Conservation (phyloP, 2,113 vertebrate species). For the Echinops telfairi region DNA sequence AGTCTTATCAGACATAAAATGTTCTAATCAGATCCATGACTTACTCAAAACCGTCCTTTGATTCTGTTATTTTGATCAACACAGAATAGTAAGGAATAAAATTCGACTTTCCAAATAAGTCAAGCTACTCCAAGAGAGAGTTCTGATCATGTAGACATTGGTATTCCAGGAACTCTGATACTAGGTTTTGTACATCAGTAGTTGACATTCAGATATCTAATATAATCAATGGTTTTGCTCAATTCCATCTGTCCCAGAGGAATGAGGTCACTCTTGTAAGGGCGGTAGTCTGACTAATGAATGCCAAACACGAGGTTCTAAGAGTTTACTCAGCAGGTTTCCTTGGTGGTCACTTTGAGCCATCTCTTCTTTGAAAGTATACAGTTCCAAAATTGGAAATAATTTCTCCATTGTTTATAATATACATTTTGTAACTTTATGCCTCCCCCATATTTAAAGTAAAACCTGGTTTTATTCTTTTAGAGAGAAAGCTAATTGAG, state of each 20-base stretch:
- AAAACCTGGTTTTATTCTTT: slow-evolving; percentile 34
- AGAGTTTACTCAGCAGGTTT: not conserved
- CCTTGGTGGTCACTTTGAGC: not conserved
- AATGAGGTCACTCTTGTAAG: not conserved
- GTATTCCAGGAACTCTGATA: slow-evolving; percentile 29
- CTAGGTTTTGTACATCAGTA: not conserved
- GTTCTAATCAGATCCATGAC: not conserved
- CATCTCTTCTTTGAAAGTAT: not conserved
- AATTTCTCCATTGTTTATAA: slow-evolving; percentile 21
- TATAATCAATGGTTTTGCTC: not conserved
- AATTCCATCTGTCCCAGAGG: not conserved
- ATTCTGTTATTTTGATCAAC: not conserved
- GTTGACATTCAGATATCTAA: not conserved
- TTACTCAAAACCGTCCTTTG: not conserved
- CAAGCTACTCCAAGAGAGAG: not conserved
- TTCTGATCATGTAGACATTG: not conserved
- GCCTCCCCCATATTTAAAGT: not conserved
- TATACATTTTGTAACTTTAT: not conserved
- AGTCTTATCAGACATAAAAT: not conserved
- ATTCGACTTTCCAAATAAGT: slow-evolving; percentile 28
- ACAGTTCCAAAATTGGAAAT: not conserved
- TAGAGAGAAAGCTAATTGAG: slow-evolving; percentile 38
- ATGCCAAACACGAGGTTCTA: not conserved
- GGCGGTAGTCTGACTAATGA: not conserved
- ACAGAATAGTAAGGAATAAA: not conserved